Percentiles rank a stretch among this genome's conserved stretches.
These are phyloP conservation scores for Gerosis bhagava DNA, from an alignment of 2,888 invertebrate species.

Conservation along the genomic window DNA sequence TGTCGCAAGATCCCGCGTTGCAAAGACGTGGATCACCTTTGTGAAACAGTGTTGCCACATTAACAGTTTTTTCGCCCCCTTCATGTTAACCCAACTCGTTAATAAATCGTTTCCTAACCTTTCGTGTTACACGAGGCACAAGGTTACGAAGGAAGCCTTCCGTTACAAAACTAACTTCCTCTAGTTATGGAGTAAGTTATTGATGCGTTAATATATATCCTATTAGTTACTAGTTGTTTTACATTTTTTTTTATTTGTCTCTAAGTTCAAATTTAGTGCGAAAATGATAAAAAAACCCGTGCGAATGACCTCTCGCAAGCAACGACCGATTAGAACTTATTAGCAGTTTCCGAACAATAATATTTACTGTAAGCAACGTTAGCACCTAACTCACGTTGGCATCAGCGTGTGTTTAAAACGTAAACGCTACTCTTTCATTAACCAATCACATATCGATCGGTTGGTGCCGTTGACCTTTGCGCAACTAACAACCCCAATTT, in stretches of 20 bases:
- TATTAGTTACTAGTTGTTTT: too few species aligned
- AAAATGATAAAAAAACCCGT: slow-evolving; percentile 10
- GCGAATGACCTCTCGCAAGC: slow-evolving; percentile 6
- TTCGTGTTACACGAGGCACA: slow-evolving; percentile 46
- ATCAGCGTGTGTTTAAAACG: slow-evolving; percentile 41
- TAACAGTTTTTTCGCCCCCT: slow-evolving; percentile 62
- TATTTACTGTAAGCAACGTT: slow-evolving; percentile 50
- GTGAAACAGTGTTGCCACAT: slow-evolving; percentile 67
- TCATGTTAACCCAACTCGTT: slow-evolving; percentile 63
- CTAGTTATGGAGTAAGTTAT: slow-evolving; percentile 18
- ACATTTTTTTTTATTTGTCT: too few species aligned
- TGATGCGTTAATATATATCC: too few species aligned
- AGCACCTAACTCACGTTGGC: slow-evolving; percentile 52
- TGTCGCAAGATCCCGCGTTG: slow-evolving; percentile 65
- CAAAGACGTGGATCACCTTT: slow-evolving; percentile 68
- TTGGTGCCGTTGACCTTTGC: slow-evolving; percentile 46
- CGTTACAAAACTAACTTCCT: slow-evolving; percentile 59
- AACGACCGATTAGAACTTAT: slow-evolving; percentile 23
- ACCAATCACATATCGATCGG: slow-evolving; percentile 38
- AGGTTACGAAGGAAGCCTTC: slow-evolving; percentile 58
- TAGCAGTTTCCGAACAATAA: slow-evolving; percentile 38
- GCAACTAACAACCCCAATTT: slow-evolving; percentile 35
- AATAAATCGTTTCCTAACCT: slow-evolving; percentile 66
- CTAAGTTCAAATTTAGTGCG: too few species aligned
- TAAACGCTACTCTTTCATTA: slow-evolving; percentile 36